Percentiles rank a stretch among this genome's conserved stretches.
Conservation (phyloP, 2,888 invertebrate genomes). For the Hydropsyche betteni region DNA sequence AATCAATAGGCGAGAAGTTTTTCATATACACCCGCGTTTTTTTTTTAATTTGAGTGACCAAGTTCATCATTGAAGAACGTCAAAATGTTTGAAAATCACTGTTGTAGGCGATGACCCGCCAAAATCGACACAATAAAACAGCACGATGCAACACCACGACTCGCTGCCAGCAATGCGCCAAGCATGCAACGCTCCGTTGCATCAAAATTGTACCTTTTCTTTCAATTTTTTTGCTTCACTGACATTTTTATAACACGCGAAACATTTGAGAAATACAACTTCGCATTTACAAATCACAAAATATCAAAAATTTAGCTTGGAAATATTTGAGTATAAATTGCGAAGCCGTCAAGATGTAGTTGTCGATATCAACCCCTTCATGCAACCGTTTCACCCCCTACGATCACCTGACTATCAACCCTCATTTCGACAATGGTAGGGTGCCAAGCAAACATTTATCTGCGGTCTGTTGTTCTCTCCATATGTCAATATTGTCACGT, state of each 20-base stretch:
- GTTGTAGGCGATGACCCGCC: constrained; percentile 26
- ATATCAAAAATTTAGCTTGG: too few relatives aligned
- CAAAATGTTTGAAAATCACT: constrained; percentile 9
- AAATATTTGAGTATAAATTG: too few relatives aligned
- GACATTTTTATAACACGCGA: too few relatives aligned
- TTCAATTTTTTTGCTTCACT: too few relatives aligned
- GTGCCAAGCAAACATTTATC: constrained; percentile 49
- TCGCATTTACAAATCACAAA: too few relatives aligned
- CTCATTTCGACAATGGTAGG: constrained; percentile 36
- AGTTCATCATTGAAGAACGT: background rate
- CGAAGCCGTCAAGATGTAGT: too few relatives aligned
- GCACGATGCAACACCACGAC: constrained; percentile 19
- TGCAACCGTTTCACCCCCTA: too few relatives aligned
- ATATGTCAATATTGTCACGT: constrained; percentile 26
- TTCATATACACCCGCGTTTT: too few relatives aligned
- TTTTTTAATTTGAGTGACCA: too few relatives aligned
- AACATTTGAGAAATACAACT: too few relatives aligned
- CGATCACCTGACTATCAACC: background rate
- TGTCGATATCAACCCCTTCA: too few relatives aligned
- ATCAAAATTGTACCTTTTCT: constrained; percentile 14
- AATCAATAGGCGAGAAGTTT: too few relatives aligned
- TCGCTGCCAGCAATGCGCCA: constrained; percentile 31
- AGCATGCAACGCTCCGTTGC: constrained; percentile 29
- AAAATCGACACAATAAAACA: constrained; percentile 30
- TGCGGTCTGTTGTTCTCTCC: constrained; percentile 36